A percentile compares a stretch with the other conserved stretches of the same genome.
These are phyloP conservation scores for silkworm (Bombyx mori) DNA, from an alignment of 1,140 invertebrate genomes.

Conservation along the genomic window ASM3026992v2 NC_085123.1:8386001-8386500, in stretches of 20 bases:
- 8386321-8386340: conserved; percentile 64
- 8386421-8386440: conserved; percentile 76
- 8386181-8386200: too few relatives aligned
- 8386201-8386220: too few relatives aligned
- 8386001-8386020: conserved; percentile 79
- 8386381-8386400: conserved; percentile 73
- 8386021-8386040: conserved; percentile 76
- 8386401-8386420: conserved; percentile 74
- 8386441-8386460: conserved; percentile 73
- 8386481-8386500: conserved; percentile 30
- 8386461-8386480: conserved; percentile 72
- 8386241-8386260: conserved; percentile 11
- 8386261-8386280: background rate
- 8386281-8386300: conserved; percentile 22
- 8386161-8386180: too few relatives aligned
- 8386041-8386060: conserved; percentile 69
- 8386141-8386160: background rate
- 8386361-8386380: conserved; percentile 80
- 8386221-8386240: conserved; percentile 12
- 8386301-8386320: conserved; percentile 3
- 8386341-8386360: conserved; percentile 70
- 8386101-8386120: conserved; percentile 61
- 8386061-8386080: conserved; percentile 74
- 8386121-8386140: conserved; percentile 34
- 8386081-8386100: conserved; percentile 69